Conservation (phyloP, 2,888 invertebrate species). For the Drosophila paranaensis region DNA sequence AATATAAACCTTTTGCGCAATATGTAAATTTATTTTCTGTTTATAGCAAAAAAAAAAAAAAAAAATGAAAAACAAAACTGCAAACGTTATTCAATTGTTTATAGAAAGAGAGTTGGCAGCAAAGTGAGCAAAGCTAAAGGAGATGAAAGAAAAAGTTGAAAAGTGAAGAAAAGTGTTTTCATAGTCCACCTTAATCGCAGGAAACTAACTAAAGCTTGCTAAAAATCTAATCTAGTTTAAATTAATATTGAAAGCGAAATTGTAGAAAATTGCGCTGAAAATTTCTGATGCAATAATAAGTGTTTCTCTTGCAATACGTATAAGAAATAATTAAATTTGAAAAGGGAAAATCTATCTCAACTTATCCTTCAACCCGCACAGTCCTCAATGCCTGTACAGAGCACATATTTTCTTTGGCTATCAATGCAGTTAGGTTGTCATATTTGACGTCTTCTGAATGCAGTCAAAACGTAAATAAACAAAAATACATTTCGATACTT, state of each 20-base stretch:
- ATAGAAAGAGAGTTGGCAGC: background rate
- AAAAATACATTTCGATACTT: constrained; percentile 69
- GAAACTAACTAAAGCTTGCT: no score
- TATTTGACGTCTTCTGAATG: constrained; percentile 27
- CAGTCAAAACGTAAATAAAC: constrained; percentile 50
- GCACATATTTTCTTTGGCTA: constrained; percentile 13
- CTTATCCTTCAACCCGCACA: background rate
- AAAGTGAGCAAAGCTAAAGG: no score
- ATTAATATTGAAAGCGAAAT: no score
- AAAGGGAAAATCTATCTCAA: no score
- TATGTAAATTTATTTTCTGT: constrained; percentile 44
- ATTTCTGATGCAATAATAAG: no score
- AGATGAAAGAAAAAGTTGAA: background rate
- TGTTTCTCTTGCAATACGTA: no score
- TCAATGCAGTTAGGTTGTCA: constrained; percentile 2
- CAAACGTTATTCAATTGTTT: constrained; percentile 32
- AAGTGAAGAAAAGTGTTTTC: no score
- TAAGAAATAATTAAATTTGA: no score
- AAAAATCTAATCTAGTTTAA: no score
- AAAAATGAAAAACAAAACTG: background rate
- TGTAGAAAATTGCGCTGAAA: no score
- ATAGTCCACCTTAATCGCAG: no score
- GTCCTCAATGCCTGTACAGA: background rate
- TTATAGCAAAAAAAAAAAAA: constrained; percentile 9
- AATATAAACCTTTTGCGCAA: constrained; percentile 37